Conservation (phyloP, 2,113 vertebrate species). For the Chelonoidis abingdonii region DNA sequence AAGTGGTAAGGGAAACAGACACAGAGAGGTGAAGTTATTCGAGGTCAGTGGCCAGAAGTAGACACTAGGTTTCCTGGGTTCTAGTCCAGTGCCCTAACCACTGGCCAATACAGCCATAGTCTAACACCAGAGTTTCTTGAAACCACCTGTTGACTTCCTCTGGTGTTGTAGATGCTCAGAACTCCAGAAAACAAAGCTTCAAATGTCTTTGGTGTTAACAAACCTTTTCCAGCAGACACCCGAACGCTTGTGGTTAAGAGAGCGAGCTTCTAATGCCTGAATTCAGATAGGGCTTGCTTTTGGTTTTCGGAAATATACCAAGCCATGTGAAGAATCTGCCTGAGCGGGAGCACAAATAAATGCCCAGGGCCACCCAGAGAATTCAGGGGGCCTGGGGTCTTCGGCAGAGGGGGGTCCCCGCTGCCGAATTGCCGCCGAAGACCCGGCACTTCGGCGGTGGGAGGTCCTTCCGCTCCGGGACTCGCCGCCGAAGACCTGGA, state of each 20-base stretch:
- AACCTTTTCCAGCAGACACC: not conserved
- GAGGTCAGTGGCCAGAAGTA: not conserved
- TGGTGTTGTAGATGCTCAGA: not conserved
- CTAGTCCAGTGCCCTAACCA: not conserved
- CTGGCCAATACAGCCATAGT: not conserved
- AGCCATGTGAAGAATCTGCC: not conserved
- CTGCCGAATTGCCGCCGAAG: no score
- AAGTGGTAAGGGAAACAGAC: not conserved
- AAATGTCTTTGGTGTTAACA: not conserved
- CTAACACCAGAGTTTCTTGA: not conserved
- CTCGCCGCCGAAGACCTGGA: no score
- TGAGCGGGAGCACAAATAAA: not conserved
- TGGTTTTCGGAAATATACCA: not conserved
- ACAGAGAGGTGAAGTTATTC: not conserved
- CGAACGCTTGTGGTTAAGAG: not conserved
- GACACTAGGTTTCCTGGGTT: not conserved
- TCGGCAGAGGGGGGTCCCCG: no score
- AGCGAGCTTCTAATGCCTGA: fast-evolving
- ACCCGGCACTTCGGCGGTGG: no score
- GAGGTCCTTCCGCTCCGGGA: no score
- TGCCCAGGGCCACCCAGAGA: not conserved
- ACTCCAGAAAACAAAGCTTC: not conserved
- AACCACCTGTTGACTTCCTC: not conserved
- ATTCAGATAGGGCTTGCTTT: not conserved
- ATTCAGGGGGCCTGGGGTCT: no score